Conservation (phyloP, 2,113 vertebrate species). For the Cairina moschata region DNA sequence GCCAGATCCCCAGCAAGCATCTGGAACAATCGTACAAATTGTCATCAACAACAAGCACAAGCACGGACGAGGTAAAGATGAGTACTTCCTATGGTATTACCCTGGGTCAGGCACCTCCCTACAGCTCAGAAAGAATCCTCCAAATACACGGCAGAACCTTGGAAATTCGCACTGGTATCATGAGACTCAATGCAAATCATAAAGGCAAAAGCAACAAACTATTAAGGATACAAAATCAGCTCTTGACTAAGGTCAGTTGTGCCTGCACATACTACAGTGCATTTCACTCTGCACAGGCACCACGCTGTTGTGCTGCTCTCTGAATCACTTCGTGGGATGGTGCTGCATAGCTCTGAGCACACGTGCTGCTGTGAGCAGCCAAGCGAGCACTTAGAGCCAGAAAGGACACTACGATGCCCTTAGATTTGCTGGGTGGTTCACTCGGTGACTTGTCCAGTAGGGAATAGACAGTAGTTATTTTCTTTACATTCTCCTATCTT, state of each 20-base stretch:
- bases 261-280: neutral
- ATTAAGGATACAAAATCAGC: neutral
- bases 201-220: neutral
- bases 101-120: neutral
- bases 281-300: neutral
- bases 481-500: neutral
- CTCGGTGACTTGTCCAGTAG: neutral
- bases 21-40: constrained; percentile 83
- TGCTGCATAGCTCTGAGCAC: neutral
- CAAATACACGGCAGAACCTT: neutral
- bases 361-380: neutral
- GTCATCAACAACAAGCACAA: constrained; percentile 84
- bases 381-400: neutral
- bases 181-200: neutral
- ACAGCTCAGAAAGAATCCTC: neutral
- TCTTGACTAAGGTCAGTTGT: neutral
- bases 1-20: constrained; percentile 77
- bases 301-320: neutral
- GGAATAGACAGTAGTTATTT: neutral
- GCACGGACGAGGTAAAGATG: constrained; percentile 78
- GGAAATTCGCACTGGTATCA: neutral
- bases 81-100: neutral
- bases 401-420: neutral
- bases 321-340: neutral
- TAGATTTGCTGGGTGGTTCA: neutral